phyloP scores from a whole-genome alignment of 2,888 invertebrate species.

The Leptogaster cylindrica region DNA sequence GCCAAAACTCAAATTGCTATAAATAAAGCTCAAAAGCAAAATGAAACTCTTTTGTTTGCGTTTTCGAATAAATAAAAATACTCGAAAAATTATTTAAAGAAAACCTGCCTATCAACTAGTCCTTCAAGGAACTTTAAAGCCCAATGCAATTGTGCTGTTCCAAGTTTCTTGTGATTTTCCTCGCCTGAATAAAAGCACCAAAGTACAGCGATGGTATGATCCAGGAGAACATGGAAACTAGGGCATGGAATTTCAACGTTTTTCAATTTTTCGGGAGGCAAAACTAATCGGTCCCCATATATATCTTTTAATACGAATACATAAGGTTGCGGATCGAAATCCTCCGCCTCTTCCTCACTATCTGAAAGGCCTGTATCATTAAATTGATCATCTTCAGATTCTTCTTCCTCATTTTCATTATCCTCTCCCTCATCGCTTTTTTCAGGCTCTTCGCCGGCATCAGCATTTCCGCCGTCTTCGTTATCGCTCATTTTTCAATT shows the following conservation, averaged over 20 bases:
- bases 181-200: conserved; percentile 49
- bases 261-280: conserved; percentile 7
- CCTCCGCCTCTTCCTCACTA: conserved; percentile 17
- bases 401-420: background rate
- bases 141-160: conserved; percentile 49
- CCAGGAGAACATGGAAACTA: conserved; percentile 48
- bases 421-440: background rate
- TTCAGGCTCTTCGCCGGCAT: too few relatives aligned
- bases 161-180: conserved; percentile 24
- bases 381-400: too few relatives aligned
- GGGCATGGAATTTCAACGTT: conserved; percentile 47
- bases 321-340: conserved; percentile 48
- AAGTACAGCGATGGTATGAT: conserved; percentile 49
- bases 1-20: background rate
- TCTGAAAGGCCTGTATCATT: background rate
- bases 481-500: background rate
- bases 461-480: background rate
- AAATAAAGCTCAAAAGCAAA: too few relatives aligned
- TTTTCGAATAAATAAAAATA: too few relatives aligned
- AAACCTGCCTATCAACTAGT: conserved; percentile 40
- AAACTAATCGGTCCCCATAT: conserved; percentile 31
- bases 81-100: background rate
- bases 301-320: conserved; percentile 47
- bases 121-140: conserved; percentile 50
- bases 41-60: too few relatives aligned